Conservation (phyloP, 2,113 vertebrate genomes). For the Poeciliopsis turrubarensis region DNA sequence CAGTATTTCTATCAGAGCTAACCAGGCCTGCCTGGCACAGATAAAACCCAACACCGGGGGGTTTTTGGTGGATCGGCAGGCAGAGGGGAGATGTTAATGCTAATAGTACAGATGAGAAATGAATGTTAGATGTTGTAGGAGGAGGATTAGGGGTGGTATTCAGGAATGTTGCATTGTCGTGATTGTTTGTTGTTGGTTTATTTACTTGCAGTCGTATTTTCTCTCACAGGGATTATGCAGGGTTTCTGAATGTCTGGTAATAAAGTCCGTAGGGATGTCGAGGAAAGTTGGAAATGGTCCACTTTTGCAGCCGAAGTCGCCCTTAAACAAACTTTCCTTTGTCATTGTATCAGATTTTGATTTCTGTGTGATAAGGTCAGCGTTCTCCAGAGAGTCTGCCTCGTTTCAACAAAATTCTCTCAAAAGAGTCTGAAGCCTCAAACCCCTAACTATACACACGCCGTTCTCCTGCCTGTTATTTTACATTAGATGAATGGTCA, state of each 20-base stretch:
- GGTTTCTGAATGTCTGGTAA: conserved; percentile 18
- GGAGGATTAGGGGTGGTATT: conserved; percentile 5
- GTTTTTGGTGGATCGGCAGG: conserved; percentile 40
- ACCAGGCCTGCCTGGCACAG: conserved; percentile 64
- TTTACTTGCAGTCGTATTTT: conserved; percentile 20
- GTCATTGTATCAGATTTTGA: background rate
- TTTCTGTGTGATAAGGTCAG: background rate
- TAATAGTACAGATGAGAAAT: conserved; percentile 35
- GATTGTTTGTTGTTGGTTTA: conserved; percentile 12
- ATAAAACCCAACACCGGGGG: conserved; percentile 55
- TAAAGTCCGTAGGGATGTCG: background rate
- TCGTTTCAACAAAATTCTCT: too few relatives aligned
- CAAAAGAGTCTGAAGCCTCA: too few relatives aligned
- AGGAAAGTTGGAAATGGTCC: conserved; percentile 20
- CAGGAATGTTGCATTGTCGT: conserved; percentile 9
- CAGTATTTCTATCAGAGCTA: conserved; percentile 60
- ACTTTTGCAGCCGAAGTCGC: background rate
- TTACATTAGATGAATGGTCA: background rate
- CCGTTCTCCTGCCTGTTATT: too few relatives aligned
- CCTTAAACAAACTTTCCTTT: conserved; percentile 17
- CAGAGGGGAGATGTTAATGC: conserved; percentile 44
- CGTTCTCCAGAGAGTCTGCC: conserved; percentile 1
- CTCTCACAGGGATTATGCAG: conserved; percentile 11
- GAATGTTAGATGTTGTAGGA: conserved; percentile 20
- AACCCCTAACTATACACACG: too few relatives aligned